phyloP scores from a whole-genome alignment of 2,888 invertebrate genomes.

The Geophilus truncorum region DNA sequence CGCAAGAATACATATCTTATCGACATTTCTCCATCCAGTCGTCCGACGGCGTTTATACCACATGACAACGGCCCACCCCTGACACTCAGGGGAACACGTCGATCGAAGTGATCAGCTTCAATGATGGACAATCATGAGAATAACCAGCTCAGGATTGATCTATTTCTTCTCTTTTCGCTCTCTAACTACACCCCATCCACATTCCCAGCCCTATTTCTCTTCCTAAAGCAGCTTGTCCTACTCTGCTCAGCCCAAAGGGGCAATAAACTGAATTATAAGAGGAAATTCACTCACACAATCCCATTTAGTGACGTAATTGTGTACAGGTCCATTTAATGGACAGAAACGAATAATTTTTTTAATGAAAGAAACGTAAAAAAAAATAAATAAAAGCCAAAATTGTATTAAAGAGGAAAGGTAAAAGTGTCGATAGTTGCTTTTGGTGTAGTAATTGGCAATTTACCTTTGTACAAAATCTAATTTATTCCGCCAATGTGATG shows the following conservation, averaged over 20 bases:
- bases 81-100: conserved; percentile 31
- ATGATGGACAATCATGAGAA: conserved; percentile 25
- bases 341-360: neutral
- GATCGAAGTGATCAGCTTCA: conserved; percentile 30
- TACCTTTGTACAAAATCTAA: neutral
- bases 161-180: neutral
- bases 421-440: conserved; percentile 1
- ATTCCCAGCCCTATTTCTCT: neutral
- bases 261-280: conserved; percentile 4
- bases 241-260: conserved; percentile 27
- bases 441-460: conserved; percentile 1
- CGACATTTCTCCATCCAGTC: conserved; percentile 43
- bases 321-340: neutral
- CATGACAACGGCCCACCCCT: conserved; percentile 34
- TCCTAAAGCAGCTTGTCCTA: conserved; percentile 17
- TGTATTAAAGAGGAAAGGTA: neutral
- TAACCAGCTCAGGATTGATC: neutral
- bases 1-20: conserved; percentile 43
- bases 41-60: conserved; percentile 38
- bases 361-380: neutral
- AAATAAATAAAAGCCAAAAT: neutral
- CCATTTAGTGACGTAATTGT: neutral
- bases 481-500: neutral
- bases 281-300: neutral
- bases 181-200: neutral